A percentile compares a stretch with the other conserved stretches of the same genome.
Evolutionary conservation across 2,113 vertebrate species (phyloP).

Genomic region (Trichomycterus rosablanca): DNA sequence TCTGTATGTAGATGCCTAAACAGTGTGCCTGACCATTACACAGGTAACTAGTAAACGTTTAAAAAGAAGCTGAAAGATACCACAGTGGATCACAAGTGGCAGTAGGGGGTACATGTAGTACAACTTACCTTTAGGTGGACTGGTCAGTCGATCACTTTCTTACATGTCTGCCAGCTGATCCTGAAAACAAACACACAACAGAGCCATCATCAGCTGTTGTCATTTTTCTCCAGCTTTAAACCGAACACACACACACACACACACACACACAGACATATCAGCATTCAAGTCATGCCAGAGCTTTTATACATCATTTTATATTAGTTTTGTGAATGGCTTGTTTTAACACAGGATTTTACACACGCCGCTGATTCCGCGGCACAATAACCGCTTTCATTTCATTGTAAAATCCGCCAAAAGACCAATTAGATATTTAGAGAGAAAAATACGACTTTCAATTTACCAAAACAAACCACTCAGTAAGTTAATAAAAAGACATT

Average conservation of each 20-base stretch:
- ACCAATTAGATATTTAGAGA: constrained; percentile 51
- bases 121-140: too few species aligned
- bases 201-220: constrained; percentile 12
- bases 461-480: constrained; percentile 51
- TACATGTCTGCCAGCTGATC: too few species aligned
- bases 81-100: too few species aligned
- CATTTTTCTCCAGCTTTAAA: not conserved
- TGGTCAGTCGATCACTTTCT: too few species aligned
- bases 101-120: too few species aligned
- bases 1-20: too few species aligned
- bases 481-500: constrained; percentile 55
- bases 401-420: constrained; percentile 44
- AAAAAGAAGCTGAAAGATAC: too few species aligned
- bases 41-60: too few species aligned
- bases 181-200: too few species aligned
- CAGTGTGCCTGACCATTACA: too few species aligned
- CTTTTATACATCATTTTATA: constrained; percentile 39
- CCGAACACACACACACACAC: too few species aligned
- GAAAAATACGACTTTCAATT: constrained; percentile 54
- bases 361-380: constrained; percentile 33
- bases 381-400: constrained; percentile 36
- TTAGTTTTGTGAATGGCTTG: constrained; percentile 31
- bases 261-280: constrained; percentile 30
- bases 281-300: constrained; percentile 18
- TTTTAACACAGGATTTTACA: constrained; percentile 35